A percentile compares a stretch with the other conserved stretches of the same genome.
These are phyloP conservation scores for Pemphigus obesinymphae DNA, from an alignment of 1,140 invertebrate species.

Conservation along the genomic window DNA sequence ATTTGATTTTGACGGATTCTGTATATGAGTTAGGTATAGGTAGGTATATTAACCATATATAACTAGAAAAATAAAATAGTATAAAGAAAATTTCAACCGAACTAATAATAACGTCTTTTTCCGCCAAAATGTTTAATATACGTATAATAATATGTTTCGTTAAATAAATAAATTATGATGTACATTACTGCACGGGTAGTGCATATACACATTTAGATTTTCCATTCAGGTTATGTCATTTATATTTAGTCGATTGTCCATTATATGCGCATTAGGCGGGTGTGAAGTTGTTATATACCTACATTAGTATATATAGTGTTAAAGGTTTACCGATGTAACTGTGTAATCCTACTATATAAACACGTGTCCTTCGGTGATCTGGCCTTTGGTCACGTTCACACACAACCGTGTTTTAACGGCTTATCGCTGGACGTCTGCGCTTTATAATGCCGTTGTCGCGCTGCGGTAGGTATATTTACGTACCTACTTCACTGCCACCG, in stretches of 20 bases:
- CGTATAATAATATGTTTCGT: too few relatives aligned
- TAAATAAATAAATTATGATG: too few relatives aligned
- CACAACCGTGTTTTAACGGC: constrained; percentile 28
- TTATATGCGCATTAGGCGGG: neutral
- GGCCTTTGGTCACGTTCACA: constrained; percentile 40
- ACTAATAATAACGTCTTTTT: too few relatives aligned
- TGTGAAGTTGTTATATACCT: neutral
- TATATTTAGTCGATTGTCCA: neutral
- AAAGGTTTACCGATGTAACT: constrained; percentile 36
- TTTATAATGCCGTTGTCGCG: neutral
- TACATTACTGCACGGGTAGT: too few relatives aligned
- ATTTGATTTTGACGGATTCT: too few relatives aligned
- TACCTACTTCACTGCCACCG: neutral
- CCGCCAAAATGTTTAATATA: too few relatives aligned
- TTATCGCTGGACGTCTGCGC: neutral
- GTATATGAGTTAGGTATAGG: too few relatives aligned
- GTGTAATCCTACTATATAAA: constrained; percentile 31
- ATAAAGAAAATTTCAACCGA: too few relatives aligned
- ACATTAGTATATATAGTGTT: neutral
- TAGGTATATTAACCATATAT: too few relatives aligned
- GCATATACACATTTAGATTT: too few relatives aligned
- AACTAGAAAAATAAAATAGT: too few relatives aligned
- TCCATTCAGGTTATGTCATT: neutral
- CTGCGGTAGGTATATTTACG: neutral
- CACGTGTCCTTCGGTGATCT: constrained; percentile 24